Evolutionary conservation across 2,797 vertebrate genomes (phyloP).

Genomic region (Australoheros facetus): DNA sequence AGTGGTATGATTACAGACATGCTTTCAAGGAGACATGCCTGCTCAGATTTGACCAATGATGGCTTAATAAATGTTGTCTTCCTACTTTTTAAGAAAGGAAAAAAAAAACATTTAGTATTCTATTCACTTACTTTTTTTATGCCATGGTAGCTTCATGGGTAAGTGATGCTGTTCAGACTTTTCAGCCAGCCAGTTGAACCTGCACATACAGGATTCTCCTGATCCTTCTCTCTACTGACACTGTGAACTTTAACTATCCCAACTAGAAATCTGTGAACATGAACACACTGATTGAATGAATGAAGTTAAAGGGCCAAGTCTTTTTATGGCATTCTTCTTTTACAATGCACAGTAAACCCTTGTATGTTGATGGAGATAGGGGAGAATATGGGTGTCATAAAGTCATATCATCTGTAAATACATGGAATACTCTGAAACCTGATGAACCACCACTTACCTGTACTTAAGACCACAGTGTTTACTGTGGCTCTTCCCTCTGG

Average conservation of each 20-base stretch:
- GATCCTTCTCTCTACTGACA: too few relatives aligned
- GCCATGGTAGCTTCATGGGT: too few relatives aligned
- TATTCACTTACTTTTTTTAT: too few relatives aligned
- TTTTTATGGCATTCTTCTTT: neutral
- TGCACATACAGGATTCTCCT: too few relatives aligned
- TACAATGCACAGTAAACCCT: neutral
- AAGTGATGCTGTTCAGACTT: too few relatives aligned
- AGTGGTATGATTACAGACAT: neutral
- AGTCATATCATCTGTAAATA: neutral
- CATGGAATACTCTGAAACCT: neutral
- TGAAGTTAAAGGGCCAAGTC: neutral
- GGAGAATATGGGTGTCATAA: neutral
- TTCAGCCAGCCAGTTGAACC: too few relatives aligned
- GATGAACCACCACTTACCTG: neutral
- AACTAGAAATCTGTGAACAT: neutral
- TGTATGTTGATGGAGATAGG: neutral
- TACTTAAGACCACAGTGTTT: slow-evolving; percentile 9
- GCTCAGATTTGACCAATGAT: too few relatives aligned
- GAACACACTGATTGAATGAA: neutral
- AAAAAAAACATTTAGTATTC: too few relatives aligned
- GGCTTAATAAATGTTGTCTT: too few relatives aligned
- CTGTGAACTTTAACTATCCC: too few relatives aligned
- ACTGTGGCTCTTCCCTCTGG: slow-evolving; percentile 1
- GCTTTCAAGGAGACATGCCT: too few relatives aligned
- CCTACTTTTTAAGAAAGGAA: too few relatives aligned